Evolutionary conservation across 2,113 vertebrate species (phyloP).

Genomic region (Ctenomys sociabilis): DNA sequence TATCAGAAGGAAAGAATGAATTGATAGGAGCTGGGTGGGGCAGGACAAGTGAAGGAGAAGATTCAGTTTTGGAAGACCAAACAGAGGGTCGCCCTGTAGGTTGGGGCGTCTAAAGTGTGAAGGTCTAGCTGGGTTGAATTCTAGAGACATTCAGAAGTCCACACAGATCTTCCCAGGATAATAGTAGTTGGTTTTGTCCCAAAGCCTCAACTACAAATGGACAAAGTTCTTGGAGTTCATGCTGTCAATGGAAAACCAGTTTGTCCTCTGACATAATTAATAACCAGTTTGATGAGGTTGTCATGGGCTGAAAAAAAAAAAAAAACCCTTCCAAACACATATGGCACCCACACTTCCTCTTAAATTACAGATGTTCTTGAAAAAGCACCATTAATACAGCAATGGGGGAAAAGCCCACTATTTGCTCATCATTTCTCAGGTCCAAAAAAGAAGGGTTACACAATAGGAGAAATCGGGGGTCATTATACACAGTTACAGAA

Average conservation of each 20-base stretch:
- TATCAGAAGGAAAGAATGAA: neutral
- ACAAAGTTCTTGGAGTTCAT: neutral
- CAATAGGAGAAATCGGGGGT: neutral
- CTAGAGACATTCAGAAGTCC: neutral
- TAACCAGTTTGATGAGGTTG: neutral
- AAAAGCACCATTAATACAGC: neutral
- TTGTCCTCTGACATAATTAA: neutral
- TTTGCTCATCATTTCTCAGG: neutral
- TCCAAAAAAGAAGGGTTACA: constrained; percentile 2
- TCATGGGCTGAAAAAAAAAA: constrained; percentile 2
- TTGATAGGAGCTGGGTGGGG: neutral
- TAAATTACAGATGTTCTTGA: neutral
- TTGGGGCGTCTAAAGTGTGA: neutral
- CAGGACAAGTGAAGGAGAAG: neutral
- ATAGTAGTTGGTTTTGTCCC: neutral
- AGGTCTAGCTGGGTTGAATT: neutral
- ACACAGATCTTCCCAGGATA: neutral
- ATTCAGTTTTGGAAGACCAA: neutral
- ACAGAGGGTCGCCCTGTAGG: neutral
- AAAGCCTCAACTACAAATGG: neutral
- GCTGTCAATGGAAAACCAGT: neutral
- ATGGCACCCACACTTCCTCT: neutral
- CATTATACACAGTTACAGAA: constrained; percentile 1
- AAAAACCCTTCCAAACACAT: neutral
- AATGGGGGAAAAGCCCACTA: neutral